Conservation (phyloP, 2,797 vertebrate genomes). For the Spea hammondii region DNA sequence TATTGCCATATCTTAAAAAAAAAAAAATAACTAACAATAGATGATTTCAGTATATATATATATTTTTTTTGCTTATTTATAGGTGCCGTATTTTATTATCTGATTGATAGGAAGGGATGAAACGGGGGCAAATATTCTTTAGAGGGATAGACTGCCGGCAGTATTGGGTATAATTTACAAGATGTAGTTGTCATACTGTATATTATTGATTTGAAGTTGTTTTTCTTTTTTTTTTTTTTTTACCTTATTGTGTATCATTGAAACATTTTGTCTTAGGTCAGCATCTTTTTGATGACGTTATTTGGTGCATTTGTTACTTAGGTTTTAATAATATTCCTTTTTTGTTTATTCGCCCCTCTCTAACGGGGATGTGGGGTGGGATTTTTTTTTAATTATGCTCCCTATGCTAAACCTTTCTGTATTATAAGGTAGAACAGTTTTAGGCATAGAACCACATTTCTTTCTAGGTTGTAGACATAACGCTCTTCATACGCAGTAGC, state of each 20-base stretch:
- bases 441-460: constrained; percentile 76
- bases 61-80: constrained; percentile 98
- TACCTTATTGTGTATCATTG: constrained; percentile 89
- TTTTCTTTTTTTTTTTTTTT: constrained; percentile 63
- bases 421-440: constrained; percentile 74
- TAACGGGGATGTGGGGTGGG: constrained; percentile 64
- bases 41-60: constrained; percentile 84
- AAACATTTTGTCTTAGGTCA: constrained; percentile 86
- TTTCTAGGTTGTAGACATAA: constrained; percentile 71
- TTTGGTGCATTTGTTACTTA: constrained; percentile 81
- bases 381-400: constrained; percentile 71
- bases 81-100: constrained; percentile 97
- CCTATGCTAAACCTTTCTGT: constrained; percentile 74
- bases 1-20: constrained; percentile 92
- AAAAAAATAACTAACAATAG: constrained; percentile 84
- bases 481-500: constrained; percentile 71
- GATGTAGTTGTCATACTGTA: constrained; percentile 97
- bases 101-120: constrained; percentile 96
- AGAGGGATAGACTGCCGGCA: constrained; percentile 99
- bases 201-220: constrained; percentile 88
- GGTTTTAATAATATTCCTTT: constrained; percentile 79
- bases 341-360: constrained; percentile 41
- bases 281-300: constrained; percentile 84
- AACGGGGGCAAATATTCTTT: constrained; percentile 95
- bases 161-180: constrained; percentile 99